phyloP scores from a whole-genome alignment of 2,113 vertebrate genomes.

The Bos javanicus region DNA sequence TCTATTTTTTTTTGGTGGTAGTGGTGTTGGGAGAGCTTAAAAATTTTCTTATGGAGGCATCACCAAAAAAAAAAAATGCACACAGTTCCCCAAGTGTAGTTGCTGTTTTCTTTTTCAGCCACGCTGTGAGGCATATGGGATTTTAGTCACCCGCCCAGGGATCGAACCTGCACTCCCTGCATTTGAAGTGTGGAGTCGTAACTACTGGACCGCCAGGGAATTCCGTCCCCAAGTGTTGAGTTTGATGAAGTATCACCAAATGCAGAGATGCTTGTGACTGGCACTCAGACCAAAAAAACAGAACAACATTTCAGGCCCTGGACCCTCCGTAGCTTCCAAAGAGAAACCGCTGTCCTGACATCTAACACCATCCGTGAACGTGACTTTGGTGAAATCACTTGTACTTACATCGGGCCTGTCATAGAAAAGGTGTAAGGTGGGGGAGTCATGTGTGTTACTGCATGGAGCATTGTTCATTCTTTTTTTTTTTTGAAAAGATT shows the following conservation, averaged over 20 bases:
- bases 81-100: background rate
- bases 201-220: background rate
- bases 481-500: background rate
- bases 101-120: background rate
- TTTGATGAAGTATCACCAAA: background rate
- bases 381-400: background rate
- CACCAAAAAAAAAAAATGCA: background rate
- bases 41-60: background rate
- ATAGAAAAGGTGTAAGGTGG: background rate
- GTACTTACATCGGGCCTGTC: background rate
- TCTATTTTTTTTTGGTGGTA: background rate
- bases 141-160: background rate
- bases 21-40: background rate
- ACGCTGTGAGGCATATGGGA: background rate
- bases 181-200: background rate
- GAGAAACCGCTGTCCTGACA: background rate
- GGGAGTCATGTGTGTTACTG: accelerated
- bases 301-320: background rate
- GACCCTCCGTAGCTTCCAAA: background rate
- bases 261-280: background rate
- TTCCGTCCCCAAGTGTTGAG: background rate
- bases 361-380: background rate
- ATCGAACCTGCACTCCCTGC: background rate
- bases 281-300: background rate
- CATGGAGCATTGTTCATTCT: background rate